Evolutionary conservation across 1,140 invertebrate species (phyloP).

Genomic region (Pomacea maculata): DNA sequence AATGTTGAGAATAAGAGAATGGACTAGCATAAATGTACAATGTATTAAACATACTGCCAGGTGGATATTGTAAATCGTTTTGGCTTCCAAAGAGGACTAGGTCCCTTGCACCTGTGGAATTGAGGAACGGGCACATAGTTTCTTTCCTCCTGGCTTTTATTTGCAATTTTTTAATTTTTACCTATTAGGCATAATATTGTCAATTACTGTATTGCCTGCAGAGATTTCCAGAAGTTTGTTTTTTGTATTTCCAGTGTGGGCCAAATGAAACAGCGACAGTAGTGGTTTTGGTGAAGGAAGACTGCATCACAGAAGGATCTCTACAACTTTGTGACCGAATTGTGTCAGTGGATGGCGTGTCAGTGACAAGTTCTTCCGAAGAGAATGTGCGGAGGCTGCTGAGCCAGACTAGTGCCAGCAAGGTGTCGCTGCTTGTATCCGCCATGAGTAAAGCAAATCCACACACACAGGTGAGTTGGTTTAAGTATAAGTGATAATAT

Average conservation of each 20-base stretch:
- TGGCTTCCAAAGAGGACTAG: no score
- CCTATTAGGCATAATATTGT: not conserved
- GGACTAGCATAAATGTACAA: no score
- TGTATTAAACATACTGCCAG: no score
- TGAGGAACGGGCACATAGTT: not conserved
- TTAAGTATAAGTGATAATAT: not conserved
- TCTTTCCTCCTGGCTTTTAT: not conserved
- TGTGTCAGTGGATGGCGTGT: not conserved
- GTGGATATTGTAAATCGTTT: no score
- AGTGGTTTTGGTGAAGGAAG: constrained; percentile 6
- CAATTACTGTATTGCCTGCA: not conserved
- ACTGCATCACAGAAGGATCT: not conserved
- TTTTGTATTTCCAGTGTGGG: not conserved
- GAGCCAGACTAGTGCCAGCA: not conserved
- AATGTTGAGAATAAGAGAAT: no score
- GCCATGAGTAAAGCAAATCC: constrained; percentile 15
- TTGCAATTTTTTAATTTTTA: not conserved
- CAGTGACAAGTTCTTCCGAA: not conserved
- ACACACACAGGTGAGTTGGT: constrained; percentile 12
- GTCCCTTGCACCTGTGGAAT: not conserved
- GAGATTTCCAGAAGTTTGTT: not conserved
- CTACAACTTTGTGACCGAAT: constrained; percentile 8
- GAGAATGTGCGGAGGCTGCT: not conserved
- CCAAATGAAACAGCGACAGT: constrained; percentile 6
- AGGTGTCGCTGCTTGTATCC: not conserved